Conservation (phyloP, 2,797 vertebrate genomes). For the Aphelocoma californica region DNA sequence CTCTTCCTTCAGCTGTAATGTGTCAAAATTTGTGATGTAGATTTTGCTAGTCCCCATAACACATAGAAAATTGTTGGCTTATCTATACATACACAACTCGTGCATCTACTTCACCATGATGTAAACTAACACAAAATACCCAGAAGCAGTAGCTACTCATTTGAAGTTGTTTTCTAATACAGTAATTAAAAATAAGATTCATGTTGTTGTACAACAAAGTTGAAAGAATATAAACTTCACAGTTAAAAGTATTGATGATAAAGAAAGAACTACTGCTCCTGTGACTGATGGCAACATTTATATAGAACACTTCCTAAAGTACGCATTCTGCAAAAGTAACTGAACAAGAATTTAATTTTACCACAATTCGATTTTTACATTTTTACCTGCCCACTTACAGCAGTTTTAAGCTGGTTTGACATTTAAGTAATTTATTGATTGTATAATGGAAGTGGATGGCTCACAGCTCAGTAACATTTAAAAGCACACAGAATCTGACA, state of each 20-base stretch:
- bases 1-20: constrained; percentile 99
- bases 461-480: constrained; percentile 67
- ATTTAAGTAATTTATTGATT: constrained; percentile 62
- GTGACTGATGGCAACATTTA: constrained; percentile 50
- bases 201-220: background rate
- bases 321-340: constrained; percentile 66
- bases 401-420: constrained; percentile 54
- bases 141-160: constrained; percentile 71
- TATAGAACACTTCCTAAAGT: constrained; percentile 58
- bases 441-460: constrained; percentile 55
- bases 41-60: constrained; percentile 92
- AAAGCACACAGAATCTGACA: constrained; percentile 53
- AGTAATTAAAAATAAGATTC: constrained; percentile 2
- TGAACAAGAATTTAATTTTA: constrained; percentile 40
- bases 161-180: constrained; percentile 12
- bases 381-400: constrained; percentile 67
- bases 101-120: constrained; percentile 75
- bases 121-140: constrained; percentile 67
- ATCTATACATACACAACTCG: constrained; percentile 79
- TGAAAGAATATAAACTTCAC: background rate
- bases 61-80: constrained; percentile 81
- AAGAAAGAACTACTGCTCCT: constrained; percentile 72
- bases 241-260: background rate
- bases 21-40: constrained; percentile 99
- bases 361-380: constrained; percentile 41